Base-by-base conservation (phyloP, 1,140 invertebrate species). In the Drosophila serrata region DNA sequence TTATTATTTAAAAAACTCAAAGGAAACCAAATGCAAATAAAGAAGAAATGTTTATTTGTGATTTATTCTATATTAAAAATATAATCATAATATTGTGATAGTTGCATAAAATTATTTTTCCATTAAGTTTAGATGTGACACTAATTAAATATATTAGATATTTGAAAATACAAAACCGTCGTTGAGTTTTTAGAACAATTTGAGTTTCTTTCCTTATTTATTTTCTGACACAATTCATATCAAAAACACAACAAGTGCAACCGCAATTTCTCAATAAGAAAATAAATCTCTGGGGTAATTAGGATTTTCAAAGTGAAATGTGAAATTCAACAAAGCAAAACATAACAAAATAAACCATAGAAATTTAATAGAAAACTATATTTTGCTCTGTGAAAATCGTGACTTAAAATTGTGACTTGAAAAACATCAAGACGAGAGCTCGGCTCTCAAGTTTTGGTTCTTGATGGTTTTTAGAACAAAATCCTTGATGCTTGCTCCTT, bases 381-480 rank as follows among this genome's bases (percentile, higher is more conserved):
- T 55, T 55, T 37, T 22, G 1, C 19, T 35, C 8, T 35, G 13
- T 53, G 13, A 22, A 37, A 61, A 33, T 37, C n/a, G 51, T 29
- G 19, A 22, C 9, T 29, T 5, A 13, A 13, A 63, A 13, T 42
- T 17, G 11, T 22, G 29, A 24, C 27, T 61, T 43, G 29, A n/a
- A 11, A 22, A 64, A 61, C 57, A 61, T 62, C 39, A 24, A 61
- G 15, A 17, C 24, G 6, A 39, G 24, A 55, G 33, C 33, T 57
- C 11, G 6, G 11, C 61, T 13, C 27, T n/a, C 19, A 64, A 60
- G 72, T 64, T 59, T 58, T 43, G 51, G 3, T n/a, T 55, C 51
- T 37, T 53, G 60, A 46, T 70, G 64, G 45, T 82, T 82, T 85
- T 85, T 65, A 45, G 62, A 51, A 60, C 75, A 53, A 67, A 58